Evolutionary conservation across 2,113 vertebrate species (phyloP).

Genomic region (Lampris megalopsis): DNA sequence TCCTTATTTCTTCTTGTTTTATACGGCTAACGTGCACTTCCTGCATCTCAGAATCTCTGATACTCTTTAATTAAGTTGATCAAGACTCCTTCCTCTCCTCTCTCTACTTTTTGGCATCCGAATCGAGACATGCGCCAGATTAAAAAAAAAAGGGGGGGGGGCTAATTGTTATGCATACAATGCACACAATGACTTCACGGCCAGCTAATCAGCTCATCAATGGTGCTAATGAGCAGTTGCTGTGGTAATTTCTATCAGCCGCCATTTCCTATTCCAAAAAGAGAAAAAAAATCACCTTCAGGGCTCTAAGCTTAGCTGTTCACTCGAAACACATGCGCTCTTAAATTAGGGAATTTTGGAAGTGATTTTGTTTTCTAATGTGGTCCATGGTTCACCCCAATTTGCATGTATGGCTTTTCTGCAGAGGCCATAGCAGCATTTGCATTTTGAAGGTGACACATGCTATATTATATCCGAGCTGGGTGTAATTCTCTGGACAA

Average conservation of each 20-base stretch:
- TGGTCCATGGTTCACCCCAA: too few relatives aligned
- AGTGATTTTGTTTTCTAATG: not conserved
- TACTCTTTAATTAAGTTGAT: slow-evolving; percentile 92
- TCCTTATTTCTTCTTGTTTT: slow-evolving; percentile 61
- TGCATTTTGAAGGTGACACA: too few relatives aligned
- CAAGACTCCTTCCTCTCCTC: slow-evolving; percentile 80
- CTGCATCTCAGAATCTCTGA: slow-evolving; percentile 84
- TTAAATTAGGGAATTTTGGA: not conserved
- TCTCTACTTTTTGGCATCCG: slow-evolving; percentile 61
- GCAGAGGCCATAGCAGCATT: too few relatives aligned
- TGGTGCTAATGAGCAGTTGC: slow-evolving; percentile 89
- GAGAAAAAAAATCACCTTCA: slow-evolving; percentile 24
- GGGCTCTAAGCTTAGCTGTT: slow-evolving; percentile 1
- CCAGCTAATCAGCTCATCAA: slow-evolving; percentile 91
- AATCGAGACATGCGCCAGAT: slow-evolving; percentile 85
- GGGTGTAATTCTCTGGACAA: too few relatives aligned
- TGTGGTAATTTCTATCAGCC: slow-evolving; percentile 84
- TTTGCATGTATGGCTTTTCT: too few relatives aligned
- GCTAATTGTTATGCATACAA: slow-evolving; percentile 93
- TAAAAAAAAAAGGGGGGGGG: slow-evolving; percentile 71
- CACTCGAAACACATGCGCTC: not conserved
- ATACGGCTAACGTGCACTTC: slow-evolving; percentile 54
- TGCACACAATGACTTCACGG: slow-evolving; percentile 87
- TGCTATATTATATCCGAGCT: too few relatives aligned
- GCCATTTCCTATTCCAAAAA: slow-evolving; percentile 70